These are phyloP conservation scores for Schizopygopsis malacanthus DNA, from an alignment of 2,797 vertebrate species.

Conservation along the genomic window DNA sequence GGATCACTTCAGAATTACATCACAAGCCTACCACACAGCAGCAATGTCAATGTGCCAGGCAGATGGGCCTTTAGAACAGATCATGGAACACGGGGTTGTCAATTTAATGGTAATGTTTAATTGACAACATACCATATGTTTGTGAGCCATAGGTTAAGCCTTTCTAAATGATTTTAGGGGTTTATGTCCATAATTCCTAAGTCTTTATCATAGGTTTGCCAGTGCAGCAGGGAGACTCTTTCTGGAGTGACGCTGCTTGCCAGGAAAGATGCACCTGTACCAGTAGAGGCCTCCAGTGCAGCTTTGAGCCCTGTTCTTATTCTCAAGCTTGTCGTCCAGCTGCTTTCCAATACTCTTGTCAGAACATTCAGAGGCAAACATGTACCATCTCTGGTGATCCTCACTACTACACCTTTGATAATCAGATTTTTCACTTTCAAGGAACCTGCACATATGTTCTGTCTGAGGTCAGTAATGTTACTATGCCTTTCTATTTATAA, in stretches of 20 bases:
- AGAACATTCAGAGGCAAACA: slow-evolving; percentile 58
- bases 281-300: slow-evolving; percentile 62
- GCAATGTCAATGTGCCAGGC: slow-evolving; percentile 68
- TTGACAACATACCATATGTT: fast-evolving
- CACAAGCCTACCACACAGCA: slow-evolving; percentile 48
- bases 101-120: slow-evolving; percentile 61
- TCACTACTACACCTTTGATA: slow-evolving; percentile 77
- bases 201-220: background rate
- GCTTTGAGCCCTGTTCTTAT: slow-evolving; percentile 61
- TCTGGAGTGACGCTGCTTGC: slow-evolving; percentile 71
- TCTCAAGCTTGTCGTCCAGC: slow-evolving; percentile 63
- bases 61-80: slow-evolving; percentile 72
- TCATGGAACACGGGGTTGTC: slow-evolving; percentile 57
- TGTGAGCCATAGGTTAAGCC: background rate
- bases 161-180: background rate
- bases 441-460: slow-evolving; percentile 79
- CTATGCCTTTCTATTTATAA: background rate
- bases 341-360: slow-evolving; percentile 64
- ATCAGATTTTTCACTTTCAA: slow-evolving; percentile 71
- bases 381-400: slow-evolving; percentile 76
- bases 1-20: slow-evolving; percentile 61
- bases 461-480: slow-evolving; percentile 59
- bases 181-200: background rate
- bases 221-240: slow-evolving; percentile 62
- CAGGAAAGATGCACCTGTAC: slow-evolving; percentile 68